These are phyloP conservation scores for Cariama cristata DNA, from an alignment of 2,113 vertebrate species.

Conservation along the genomic window DNA sequence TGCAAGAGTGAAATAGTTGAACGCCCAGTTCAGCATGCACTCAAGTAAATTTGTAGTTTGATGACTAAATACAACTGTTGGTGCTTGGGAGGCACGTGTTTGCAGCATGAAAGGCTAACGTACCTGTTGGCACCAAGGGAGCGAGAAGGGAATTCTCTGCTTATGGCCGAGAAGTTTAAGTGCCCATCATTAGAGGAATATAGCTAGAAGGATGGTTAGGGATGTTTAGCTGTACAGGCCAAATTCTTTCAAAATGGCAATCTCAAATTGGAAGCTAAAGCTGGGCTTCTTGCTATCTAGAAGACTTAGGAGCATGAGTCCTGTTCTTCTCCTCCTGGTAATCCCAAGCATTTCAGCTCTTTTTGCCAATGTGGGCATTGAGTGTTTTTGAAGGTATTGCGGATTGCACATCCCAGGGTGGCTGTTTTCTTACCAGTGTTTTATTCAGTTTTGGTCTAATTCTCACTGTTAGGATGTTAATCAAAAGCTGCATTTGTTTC, in stretches of 20 bases:
- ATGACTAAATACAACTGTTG: not conserved
- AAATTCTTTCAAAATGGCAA: not conserved
- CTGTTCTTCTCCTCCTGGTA: not conserved
- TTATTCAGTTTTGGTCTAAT: not conserved
- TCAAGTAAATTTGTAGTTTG: not conserved
- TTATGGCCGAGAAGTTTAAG: no score
- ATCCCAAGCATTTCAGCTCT: not conserved
- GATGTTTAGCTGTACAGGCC: not conserved
- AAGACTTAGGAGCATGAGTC: accelerated
- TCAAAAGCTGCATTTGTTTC: not conserved
- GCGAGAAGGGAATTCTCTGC: not conserved
- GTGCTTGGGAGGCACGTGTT: not conserved
- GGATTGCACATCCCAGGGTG: no score
- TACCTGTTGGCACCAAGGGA: not conserved
- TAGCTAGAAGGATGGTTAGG: no score
- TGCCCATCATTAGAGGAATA: not conserved
- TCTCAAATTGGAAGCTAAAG: not conserved
- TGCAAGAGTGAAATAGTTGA: not conserved
- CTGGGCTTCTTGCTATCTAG: no score
- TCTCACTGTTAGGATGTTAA: not conserved
- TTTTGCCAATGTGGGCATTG: not conserved
- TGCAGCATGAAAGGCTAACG: not conserved
- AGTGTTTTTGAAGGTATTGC: not conserved
- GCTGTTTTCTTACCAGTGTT: not conserved
- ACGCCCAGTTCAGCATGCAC: accelerated